Evolutionary conservation across 2,113 vertebrate genomes (phyloP), one percentile per base, ranked within the genome.

Genomic region (Urocynchramus pylzowi): DNA sequence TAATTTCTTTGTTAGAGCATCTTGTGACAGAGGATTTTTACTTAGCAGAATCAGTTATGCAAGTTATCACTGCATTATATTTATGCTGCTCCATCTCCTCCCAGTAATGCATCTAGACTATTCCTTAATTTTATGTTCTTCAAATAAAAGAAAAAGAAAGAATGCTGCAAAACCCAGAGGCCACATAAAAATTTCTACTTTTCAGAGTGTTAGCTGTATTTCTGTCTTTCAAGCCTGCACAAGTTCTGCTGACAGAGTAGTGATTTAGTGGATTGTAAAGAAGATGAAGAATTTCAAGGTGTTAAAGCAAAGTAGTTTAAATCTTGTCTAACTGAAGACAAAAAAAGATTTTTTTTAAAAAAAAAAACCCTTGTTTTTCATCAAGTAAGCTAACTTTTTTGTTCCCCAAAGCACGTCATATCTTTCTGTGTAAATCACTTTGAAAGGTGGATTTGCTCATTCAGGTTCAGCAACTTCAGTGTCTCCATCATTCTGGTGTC

Each of bases 181-280:
- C 11, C 41, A 83, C 1, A 0, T 54, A 77, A 86, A 90, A 86
- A 11, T 27, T 57, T 77, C 28, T 13, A 14, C 65, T 87, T 91
- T 73, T 82, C 71, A 80, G 30, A 33, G 16, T 28, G 19, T 49
- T 52, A 14, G 10, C 24, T 85, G 20, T 49, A 9, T 69, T 82
- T 93, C 82, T 92, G 27, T 83, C 71, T 76, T 94, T 83, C 90
- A 90, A 94, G 85, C 41, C 88, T 80, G 54, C 19, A 80, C 95
- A 94, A 80, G 92, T 88, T 80, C 71, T 92, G 26, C 69, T 70
- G 83, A 74, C 53, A 76, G 28, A 57, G 13, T 15, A 88, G 41
- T 83, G 67, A 88, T 37, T 87, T 50, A 83, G 31, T 52, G 68
- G 31, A 42, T 26, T 60, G 31, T 16, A 90, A 84, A 94, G 75